A percentile compares a stretch with the other conserved stretches of the same genome.
These are phyloP conservation scores for Abramis brama DNA, from an alignment of 2,113 vertebrate genomes.

Conservation along the genomic window DNA sequence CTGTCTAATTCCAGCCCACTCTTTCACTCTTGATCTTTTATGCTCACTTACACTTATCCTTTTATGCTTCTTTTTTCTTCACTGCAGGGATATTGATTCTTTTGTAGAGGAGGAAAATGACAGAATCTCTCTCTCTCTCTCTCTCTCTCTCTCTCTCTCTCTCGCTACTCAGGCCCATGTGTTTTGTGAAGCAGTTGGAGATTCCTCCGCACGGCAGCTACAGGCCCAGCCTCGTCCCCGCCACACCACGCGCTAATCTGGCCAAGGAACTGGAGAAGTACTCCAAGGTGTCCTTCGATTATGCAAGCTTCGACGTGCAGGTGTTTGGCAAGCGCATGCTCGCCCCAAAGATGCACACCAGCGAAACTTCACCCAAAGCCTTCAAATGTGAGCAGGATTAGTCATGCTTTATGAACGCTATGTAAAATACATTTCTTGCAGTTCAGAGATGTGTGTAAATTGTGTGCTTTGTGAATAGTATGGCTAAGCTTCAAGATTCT, in stretches of 20 bases:
- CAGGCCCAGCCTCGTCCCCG: conserved; percentile 85
- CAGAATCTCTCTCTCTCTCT: conserved; percentile 34
- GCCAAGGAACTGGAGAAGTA: conserved; percentile 99
- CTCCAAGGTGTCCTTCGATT: conserved; percentile 99
- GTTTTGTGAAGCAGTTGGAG: conserved; percentile 98
- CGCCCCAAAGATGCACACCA: conserved; percentile 98
- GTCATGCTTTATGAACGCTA: background rate
- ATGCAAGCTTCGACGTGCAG: conserved; percentile 99
- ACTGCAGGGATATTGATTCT: conserved; percentile 26
- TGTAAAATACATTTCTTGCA: background rate
- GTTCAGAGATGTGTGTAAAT: background rate
- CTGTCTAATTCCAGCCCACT: conserved; percentile 35
- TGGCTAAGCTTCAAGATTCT: background rate
- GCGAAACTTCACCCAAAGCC: conserved; percentile 98
- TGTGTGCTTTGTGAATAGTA: conserved; percentile 9
- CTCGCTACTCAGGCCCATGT: conserved; percentile 87
- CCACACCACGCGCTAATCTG: conserved; percentile 93
- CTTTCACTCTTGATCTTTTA: conserved; percentile 40
- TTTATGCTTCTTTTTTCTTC: conserved; percentile 37
- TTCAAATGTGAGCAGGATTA: conserved; percentile 91
- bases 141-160: conserved; percentile 27
- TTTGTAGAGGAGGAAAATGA: conserved; percentile 35
- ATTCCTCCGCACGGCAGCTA: conserved; percentile 92
- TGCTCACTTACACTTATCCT: conserved; percentile 41
- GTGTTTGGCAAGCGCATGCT: conserved; percentile 99